Conservation (phyloP, 2,797 vertebrate genomes). For the Dendrocincla tyrannina region DNA sequence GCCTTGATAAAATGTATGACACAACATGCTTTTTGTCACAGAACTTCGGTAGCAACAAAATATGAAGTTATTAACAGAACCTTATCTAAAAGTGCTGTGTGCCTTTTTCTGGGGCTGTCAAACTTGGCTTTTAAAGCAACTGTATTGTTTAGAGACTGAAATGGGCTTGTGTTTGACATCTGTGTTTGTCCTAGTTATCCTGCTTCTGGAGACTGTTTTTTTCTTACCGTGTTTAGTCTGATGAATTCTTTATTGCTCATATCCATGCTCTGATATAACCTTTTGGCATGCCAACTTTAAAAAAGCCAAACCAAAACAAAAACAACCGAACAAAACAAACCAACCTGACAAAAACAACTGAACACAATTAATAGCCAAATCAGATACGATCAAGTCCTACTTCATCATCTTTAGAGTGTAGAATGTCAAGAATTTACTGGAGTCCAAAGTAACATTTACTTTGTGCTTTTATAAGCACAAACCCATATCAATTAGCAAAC, state of each 20-base stretch:
- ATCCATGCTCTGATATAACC: not conserved
- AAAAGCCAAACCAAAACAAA: not conserved
- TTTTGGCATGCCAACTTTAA: not conserved
- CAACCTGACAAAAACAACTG: not conserved
- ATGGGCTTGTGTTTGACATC: not conserved
- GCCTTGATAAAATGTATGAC: not conserved
- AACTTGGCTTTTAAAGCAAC: not conserved
- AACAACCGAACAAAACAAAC: not conserved
- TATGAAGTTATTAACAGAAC: not conserved
- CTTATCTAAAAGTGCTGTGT: not conserved
- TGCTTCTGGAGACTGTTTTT: not conserved
- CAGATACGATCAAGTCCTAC: not conserved
- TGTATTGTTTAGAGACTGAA: not conserved
- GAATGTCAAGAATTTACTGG: not conserved
- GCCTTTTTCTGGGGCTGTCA: not conserved
- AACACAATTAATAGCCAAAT: not conserved
- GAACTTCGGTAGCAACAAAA: not conserved
- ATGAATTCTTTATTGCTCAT: not conserved
- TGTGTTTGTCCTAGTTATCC: not conserved
- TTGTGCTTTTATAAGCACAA: not conserved
- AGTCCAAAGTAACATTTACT: constrained; percentile 32
- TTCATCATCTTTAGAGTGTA: not conserved
- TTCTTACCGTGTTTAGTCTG: not conserved
- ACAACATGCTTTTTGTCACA: not conserved
- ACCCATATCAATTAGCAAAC: constrained; percentile 44